Evolutionary conservation across 2,888 invertebrate genomes (phyloP).

Genomic region (Eupelmus urozonus): DNA sequence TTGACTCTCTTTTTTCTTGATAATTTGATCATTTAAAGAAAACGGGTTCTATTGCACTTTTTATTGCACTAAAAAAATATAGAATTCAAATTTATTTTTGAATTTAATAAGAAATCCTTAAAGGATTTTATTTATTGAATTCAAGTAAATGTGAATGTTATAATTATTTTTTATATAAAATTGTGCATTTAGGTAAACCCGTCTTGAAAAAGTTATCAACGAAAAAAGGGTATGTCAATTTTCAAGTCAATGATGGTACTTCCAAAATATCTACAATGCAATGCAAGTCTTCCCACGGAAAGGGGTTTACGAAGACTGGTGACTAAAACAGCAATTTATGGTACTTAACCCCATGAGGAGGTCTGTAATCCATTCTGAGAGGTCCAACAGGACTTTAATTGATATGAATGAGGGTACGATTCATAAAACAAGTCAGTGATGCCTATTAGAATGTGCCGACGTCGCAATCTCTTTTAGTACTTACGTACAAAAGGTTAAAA

Average conservation of each 20-base stretch:
- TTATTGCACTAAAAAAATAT: background rate
- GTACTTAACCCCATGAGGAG: conserved; percentile 53
- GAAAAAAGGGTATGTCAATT: conserved; percentile 16
- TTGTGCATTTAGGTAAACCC: conserved; percentile 8
- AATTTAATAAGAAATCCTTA: no score
- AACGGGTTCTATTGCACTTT: background rate
- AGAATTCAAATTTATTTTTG: no score
- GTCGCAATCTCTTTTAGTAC: conserved; percentile 49
- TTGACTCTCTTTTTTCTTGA: conserved; percentile 31
- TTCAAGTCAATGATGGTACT: conserved; percentile 17
- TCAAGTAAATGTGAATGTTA: no score
- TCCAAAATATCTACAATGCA: conserved; percentile 8
- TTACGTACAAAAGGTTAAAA: conserved; percentile 53
- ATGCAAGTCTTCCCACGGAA: conserved; percentile 45
- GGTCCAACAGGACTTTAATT: conserved; percentile 42
- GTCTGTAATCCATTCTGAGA: conserved; percentile 35
- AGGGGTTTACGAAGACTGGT: conserved; percentile 49
- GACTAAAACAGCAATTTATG: conserved; percentile 58
- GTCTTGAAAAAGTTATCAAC: conserved; percentile 30
- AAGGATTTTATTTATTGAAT: no score
- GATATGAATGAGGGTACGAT: conserved; percentile 53
- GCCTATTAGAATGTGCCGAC: conserved; percentile 37
- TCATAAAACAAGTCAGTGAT: conserved; percentile 37
- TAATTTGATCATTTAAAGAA: conserved; percentile 13
- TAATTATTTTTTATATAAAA: background rate